Evolutionary conservation across 2,888 invertebrate species (phyloP).

Genomic region (Lithophane ornitopus): DNA sequence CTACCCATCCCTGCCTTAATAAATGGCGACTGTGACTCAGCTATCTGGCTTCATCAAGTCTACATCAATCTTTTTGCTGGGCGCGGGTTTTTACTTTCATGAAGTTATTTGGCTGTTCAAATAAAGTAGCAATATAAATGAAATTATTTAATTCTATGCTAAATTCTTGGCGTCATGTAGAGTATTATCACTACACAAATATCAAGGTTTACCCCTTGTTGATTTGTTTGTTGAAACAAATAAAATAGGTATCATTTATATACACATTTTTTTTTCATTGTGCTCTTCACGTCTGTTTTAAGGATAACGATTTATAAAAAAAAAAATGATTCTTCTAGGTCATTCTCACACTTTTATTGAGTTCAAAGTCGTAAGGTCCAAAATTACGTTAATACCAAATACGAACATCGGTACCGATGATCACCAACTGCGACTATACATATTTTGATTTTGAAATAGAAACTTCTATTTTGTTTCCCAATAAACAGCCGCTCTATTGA

Average conservation of each 20-base stretch:
- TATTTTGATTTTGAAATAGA: slow-evolving; percentile 6
- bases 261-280: not conserved
- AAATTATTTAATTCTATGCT: not conserved
- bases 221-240: not conserved
- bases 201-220: not conserved
- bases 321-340: not conserved
- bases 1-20: slow-evolving; percentile 65
- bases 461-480: slow-evolving; percentile 27
- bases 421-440: not conserved
- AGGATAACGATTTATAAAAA: not conserved
- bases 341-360: not conserved
- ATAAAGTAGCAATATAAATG: slow-evolving; percentile 14
- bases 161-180: not conserved
- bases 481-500: slow-evolving; percentile 48
- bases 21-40: slow-evolving; percentile 68
- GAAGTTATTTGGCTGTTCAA: slow-evolving; percentile 47
- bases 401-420: not conserved
- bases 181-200: not conserved
- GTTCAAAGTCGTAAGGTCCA: not conserved
- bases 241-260: too few relatives aligned
- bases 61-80: slow-evolving; percentile 68
- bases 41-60: slow-evolving; percentile 67
- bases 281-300: not conserved
- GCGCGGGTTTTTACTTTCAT: slow-evolving; percentile 45
- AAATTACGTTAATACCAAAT: slow-evolving; percentile 5